phyloP scores from a whole-genome alignment of 2,797 vertebrate species.

The Oophaga sylvatica region DNA sequence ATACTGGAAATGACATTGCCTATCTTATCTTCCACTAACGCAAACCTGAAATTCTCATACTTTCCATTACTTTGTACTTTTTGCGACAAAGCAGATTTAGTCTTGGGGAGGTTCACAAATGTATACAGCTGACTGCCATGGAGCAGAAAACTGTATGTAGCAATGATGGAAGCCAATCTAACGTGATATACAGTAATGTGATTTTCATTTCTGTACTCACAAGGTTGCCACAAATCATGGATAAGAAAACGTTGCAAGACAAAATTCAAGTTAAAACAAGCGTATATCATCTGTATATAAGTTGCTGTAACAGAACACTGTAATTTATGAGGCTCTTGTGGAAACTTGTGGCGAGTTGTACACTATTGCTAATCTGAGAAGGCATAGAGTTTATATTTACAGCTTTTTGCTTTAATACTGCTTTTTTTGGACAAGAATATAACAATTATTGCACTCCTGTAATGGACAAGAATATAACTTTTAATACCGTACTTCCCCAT shows the following conservation, averaged over 20 bases:
- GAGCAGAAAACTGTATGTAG: constrained; percentile 6
- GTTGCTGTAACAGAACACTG: constrained; percentile 1
- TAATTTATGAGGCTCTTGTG: constrained; percentile 27
- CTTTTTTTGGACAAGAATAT: background rate
- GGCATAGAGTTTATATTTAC: constrained; percentile 1
- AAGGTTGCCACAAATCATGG: constrained; percentile 11
- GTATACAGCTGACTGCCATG: constrained; percentile 9
- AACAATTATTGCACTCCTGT: background rate
- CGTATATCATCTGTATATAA: constrained; percentile 12
- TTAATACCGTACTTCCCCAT: background rate
- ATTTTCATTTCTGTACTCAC: constrained; percentile 5
- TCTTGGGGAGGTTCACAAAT: background rate
- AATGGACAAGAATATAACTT: background rate
- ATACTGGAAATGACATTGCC: background rate
- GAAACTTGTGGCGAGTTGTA: constrained; percentile 7
- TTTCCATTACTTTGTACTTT: background rate
- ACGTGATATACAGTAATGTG: constrained; percentile 3
- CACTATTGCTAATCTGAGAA: background rate
- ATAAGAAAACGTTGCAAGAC: constrained; percentile 10
- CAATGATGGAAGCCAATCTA: background rate
- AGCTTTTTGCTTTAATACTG: background rate
- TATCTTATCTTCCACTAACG: background rate
- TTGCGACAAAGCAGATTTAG: background rate
- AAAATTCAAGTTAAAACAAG: constrained; percentile 14
- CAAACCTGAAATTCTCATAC: background rate